Evolutionary conservation across 2,113 vertebrate genomes (phyloP).

Genomic region (Upupa epops): DNA sequence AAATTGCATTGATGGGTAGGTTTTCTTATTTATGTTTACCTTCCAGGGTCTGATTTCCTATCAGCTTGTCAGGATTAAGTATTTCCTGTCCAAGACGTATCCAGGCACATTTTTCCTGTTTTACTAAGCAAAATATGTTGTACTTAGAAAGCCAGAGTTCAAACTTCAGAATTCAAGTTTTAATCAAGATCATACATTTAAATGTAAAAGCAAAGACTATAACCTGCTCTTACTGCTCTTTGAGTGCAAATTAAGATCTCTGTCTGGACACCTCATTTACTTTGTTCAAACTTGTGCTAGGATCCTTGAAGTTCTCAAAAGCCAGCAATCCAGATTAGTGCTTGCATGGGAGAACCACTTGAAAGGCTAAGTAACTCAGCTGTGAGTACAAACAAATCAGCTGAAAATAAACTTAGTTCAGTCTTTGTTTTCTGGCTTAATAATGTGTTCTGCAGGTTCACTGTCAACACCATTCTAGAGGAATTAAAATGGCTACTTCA

Average conservation of each 20-base stretch:
- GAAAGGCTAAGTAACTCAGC: neutral
- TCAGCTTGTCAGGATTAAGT: neutral
- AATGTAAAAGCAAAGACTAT: neutral
- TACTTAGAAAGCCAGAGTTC: neutral
- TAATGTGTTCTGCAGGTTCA: neutral
- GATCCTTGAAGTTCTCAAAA: conserved; percentile 31
- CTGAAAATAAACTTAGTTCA: conserved; percentile 27
- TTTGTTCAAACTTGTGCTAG: conserved; percentile 14
- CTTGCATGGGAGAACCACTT: conserved; percentile 23
- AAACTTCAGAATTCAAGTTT: neutral
- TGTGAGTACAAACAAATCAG: conserved; percentile 32
- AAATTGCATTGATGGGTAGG: neutral
- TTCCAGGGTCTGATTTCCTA: neutral
- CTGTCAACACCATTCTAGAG: neutral
- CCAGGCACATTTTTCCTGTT: neutral
- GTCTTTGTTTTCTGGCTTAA: neutral
- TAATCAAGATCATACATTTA: neutral
- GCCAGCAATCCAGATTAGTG: neutral
- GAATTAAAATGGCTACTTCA: neutral
- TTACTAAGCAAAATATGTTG: neutral
- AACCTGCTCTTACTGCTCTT: neutral
- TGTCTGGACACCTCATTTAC: neutral
- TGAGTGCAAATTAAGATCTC: neutral
- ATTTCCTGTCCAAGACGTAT: neutral
- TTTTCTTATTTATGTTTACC: neutral